Evolutionary conservation across 2,888 invertebrate genomes (phyloP).

Genomic region (Ormyrus labotus): DNA sequence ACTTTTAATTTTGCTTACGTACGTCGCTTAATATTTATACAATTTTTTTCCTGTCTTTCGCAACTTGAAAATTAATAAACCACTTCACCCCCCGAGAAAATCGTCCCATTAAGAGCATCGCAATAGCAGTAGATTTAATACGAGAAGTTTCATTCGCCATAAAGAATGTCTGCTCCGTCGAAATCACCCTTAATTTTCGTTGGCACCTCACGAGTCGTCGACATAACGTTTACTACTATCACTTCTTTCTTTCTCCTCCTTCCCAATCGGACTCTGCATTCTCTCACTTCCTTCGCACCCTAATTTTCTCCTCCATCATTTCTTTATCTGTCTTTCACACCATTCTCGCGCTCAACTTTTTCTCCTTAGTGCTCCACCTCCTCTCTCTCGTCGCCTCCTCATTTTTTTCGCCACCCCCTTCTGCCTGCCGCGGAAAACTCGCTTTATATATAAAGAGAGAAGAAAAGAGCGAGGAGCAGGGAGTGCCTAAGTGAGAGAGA

Average conservation of each 20-base stretch:
- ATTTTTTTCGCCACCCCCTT: not conserved
- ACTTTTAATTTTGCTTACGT: constrained; percentile 7
- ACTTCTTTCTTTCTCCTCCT: not conserved
- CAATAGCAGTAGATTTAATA: no score
- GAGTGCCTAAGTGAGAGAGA: not conserved
- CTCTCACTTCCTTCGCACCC: constrained; percentile 23
- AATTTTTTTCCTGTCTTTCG: no score
- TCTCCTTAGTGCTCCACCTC: not conserved
- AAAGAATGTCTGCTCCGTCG: constrained; percentile 41
- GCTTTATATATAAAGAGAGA: not conserved
- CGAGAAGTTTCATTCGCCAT: constrained; percentile 7
- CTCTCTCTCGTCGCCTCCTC: not conserved
- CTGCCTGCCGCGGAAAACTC: constrained; percentile 6
- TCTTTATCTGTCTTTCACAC: constrained; percentile 51
- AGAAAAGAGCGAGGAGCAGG: not conserved
- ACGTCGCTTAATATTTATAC: not conserved
- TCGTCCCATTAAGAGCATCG: no score
- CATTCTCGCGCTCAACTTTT: constrained; percentile 25
- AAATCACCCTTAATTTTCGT: constrained; percentile 31
- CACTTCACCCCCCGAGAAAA: no score
- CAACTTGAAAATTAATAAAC: no score
- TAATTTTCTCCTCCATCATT: constrained; percentile 52
- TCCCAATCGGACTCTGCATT: not conserved
- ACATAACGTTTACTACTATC: not conserved
- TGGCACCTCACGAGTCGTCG: constrained; percentile 1